These are phyloP conservation scores for Bovichtus diacanthus DNA, from an alignment of 2,797 vertebrate species.

Conservation along the genomic window DNA sequence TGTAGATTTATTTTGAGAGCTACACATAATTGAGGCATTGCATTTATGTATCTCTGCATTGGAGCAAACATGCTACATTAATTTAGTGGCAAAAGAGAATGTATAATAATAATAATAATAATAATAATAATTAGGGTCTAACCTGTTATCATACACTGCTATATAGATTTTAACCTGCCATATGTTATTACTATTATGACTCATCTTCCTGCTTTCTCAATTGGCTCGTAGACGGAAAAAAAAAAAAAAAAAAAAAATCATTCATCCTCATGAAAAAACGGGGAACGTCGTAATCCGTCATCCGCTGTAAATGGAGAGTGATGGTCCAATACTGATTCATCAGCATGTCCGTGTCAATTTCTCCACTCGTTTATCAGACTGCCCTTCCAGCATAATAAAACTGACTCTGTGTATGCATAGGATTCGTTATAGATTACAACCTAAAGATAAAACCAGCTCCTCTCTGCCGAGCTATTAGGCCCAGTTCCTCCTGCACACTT, in stretches of 20 bases:
- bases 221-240: constrained; percentile 25
- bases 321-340: constrained; percentile 80
- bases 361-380: constrained; percentile 66
- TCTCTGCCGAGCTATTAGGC: constrained; percentile 13
- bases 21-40: neutral
- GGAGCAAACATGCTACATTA: neutral
- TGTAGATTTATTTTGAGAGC: neutral
- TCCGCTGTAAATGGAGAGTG: constrained; percentile 75
- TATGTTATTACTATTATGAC: constrained; percentile 32
- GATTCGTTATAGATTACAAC: constrained; percentile 47
- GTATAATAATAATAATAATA: constrained; percentile 16
- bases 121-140: neutral
- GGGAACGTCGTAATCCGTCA: constrained; percentile 72
- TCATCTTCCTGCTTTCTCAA: constrained; percentile 52
- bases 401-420: constrained; percentile 20
- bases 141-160: neutral
- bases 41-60: neutral
- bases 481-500: neutral
- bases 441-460: constrained; percentile 46
- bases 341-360: constrained; percentile 72
- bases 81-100: neutral
- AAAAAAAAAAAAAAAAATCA: constrained; percentile 45
- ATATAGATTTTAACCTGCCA: constrained; percentile 1
- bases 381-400: constrained; percentile 55
- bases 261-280: constrained; percentile 59